phyloP scores from a whole-genome alignment of 2,113 vertebrate genomes.

The Pagrus major region DNA sequence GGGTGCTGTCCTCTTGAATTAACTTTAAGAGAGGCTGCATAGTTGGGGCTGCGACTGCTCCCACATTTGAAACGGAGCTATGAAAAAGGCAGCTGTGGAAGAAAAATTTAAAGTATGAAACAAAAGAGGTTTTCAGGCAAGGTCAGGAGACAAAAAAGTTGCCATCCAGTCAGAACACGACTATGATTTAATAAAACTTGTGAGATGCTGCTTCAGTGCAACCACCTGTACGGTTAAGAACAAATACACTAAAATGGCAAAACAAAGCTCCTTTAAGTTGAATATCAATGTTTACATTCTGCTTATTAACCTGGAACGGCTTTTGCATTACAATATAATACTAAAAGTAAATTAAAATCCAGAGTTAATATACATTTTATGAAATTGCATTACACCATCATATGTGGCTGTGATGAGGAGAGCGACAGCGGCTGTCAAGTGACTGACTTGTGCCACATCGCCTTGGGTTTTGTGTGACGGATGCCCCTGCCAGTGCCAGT shows the following conservation, averaged over 20 bases:
- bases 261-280: background rate
- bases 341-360: background rate
- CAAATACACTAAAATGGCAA: background rate
- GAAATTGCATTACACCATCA: constrained; percentile 43
- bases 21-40: constrained; percentile 65
- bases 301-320: background rate
- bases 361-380: background rate
- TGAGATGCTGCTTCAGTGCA: background rate
- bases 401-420: constrained; percentile 40
- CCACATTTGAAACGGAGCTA: constrained; percentile 18
- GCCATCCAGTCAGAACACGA: background rate
- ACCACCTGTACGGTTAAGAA: background rate
- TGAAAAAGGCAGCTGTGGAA: background rate
- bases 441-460: constrained; percentile 83
- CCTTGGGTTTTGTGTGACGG: constrained; percentile 82
- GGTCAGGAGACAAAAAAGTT: constrained; percentile 11
- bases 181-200: background rate
- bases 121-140: constrained; percentile 15
- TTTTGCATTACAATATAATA: background rate
- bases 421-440: constrained; percentile 60
- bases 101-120: background rate
- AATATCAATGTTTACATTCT: background rate
- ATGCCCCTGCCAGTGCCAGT: constrained; percentile 85
- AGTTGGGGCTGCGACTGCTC: constrained; percentile 31
- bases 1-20: constrained; percentile 78